Evolutionary conservation across 2,888 invertebrate species (phyloP).

Genomic region (Globia sparganii): DNA sequence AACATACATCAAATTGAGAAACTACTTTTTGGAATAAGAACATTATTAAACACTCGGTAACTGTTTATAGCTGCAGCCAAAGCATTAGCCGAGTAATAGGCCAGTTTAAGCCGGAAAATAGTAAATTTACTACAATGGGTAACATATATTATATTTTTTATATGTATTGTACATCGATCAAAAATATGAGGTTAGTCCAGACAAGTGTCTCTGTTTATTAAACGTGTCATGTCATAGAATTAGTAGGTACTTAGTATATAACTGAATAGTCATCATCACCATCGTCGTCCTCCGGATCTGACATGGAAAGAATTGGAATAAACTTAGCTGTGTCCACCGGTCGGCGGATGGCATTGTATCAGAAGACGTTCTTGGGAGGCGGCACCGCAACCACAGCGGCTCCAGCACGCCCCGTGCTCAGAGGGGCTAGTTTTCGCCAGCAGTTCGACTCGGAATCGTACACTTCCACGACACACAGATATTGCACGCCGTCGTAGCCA

Average conservation of each 20-base stretch:
- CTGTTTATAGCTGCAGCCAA: conserved; percentile 4
- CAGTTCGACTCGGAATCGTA: conserved; percentile 96
- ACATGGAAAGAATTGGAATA: conserved; percentile 44
- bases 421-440: conserved; percentile 94
- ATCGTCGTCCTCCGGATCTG: conserved; percentile 54
- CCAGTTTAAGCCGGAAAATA: conserved; percentile 2
- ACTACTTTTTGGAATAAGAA: conserved; percentile 3
- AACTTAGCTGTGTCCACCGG: conserved; percentile 52
- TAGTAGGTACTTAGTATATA: conserved; percentile 17
- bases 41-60: neutral
- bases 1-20: conserved; percentile 1
- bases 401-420: conserved; percentile 96
- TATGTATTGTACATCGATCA: neutral
- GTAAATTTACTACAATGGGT: neutral
- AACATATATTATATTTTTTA: neutral
- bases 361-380: conserved; percentile 81
- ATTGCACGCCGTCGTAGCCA: conserved; percentile 97
- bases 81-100: neutral
- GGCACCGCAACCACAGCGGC: conserved; percentile 95
- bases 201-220: neutral
- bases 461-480: conserved; percentile 96
- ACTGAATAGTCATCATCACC: conserved; percentile 23
- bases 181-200: neutral
- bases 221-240: neutral
- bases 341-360: conserved; percentile 72